Conservation (phyloP, 2,888 invertebrate species). For the Tridacna crocea region DNA sequence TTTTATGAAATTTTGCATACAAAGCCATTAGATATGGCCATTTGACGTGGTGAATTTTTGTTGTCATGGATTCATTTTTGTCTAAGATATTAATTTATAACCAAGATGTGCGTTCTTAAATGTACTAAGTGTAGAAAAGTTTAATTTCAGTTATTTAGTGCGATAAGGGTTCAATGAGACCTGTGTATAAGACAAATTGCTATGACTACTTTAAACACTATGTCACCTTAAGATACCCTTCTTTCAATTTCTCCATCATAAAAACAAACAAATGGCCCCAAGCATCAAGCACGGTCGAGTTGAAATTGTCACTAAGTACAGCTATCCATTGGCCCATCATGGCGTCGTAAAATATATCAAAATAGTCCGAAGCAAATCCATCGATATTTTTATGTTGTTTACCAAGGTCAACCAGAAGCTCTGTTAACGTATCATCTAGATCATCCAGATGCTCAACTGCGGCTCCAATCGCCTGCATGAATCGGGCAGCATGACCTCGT, state of each 20-base stretch:
- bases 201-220: background rate
- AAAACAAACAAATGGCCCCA: constrained; percentile 68
- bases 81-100: too few relatives aligned
- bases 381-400: constrained; percentile 65
- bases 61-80: too few relatives aligned
- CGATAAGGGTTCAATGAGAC: too few relatives aligned
- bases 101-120: too few relatives aligned
- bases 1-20: too few relatives aligned
- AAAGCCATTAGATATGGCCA: too few relatives aligned
- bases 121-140: too few relatives aligned
- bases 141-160: too few relatives aligned
- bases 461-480: constrained; percentile 77
- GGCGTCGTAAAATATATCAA: constrained; percentile 70
- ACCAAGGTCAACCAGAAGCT: constrained; percentile 69
- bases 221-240: constrained; percentile 53
- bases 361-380: constrained; percentile 71
- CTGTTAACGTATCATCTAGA: constrained; percentile 62
- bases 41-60: too few relatives aligned
- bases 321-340: constrained; percentile 69
- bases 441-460: constrained; percentile 72
- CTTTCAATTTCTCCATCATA: constrained; percentile 68
- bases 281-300: constrained; percentile 44
- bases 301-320: constrained; percentile 63
- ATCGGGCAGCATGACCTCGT: constrained; percentile 71
- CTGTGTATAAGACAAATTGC: too few relatives aligned